These are phyloP conservation scores for Drosophila micromelanica DNA, from an alignment of 1,140 invertebrate species.

Conservation along the genomic window DNA sequence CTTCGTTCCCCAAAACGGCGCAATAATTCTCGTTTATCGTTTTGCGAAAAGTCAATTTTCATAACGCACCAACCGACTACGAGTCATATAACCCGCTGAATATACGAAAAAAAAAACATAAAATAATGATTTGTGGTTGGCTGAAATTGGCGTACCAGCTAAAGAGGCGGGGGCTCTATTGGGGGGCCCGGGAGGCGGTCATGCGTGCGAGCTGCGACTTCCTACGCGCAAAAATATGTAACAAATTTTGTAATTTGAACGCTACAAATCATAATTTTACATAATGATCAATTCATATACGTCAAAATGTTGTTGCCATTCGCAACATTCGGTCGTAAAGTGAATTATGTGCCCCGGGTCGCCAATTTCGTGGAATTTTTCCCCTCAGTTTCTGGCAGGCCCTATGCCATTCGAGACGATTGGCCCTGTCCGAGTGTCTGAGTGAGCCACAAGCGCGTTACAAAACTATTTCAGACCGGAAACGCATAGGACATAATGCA, in stretches of 20 bases:
- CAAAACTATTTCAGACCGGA: slow-evolving; percentile 44
- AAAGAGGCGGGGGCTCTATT: slow-evolving; percentile 1
- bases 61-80: slow-evolving; percentile 49
- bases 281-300: slow-evolving; percentile 84
- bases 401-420: slow-evolving; percentile 26
- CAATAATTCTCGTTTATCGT: slow-evolving; percentile 73
- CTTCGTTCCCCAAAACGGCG: slow-evolving; percentile 3
- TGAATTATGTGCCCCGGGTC: slow-evolving; percentile 60
- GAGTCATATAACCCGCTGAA: slow-evolving; percentile 40
- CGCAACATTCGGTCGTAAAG: slow-evolving; percentile 32
- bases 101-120: slow-evolving; percentile 16
- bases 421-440: slow-evolving; percentile 20
- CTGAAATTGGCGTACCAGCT: slow-evolving; percentile 61
- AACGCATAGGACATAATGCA: slow-evolving; percentile 26
- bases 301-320: slow-evolving; percentile 61
- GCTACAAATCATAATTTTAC: slow-evolving; percentile 83
- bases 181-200: slow-evolving; percentile 2
- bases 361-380: slow-evolving; percentile 55
- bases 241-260: slow-evolving; percentile 83
- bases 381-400: slow-evolving; percentile 37
- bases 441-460: slow-evolving; percentile 20
- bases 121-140: slow-evolving; percentile 73
- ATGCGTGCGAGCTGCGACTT: slow-evolving; percentile 44
- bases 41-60: slow-evolving; percentile 80
- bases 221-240: slow-evolving; percentile 59